Conservation (phyloP, 2,113 vertebrate species). For the Nematolebias whitei region DNA sequence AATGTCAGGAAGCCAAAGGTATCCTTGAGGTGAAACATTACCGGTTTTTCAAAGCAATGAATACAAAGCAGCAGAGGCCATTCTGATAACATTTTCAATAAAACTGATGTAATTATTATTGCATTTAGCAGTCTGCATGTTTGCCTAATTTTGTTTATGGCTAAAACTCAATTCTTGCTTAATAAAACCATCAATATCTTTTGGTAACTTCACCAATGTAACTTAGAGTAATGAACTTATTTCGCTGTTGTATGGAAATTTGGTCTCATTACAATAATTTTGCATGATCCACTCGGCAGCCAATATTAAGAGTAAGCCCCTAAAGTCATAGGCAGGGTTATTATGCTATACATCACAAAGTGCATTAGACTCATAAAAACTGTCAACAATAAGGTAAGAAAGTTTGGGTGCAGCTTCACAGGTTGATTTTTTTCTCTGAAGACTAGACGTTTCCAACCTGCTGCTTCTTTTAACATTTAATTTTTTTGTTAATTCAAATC, state of each 20-base stretch:
- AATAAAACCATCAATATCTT: conserved; percentile 83
- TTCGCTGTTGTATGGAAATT: conserved; percentile 86
- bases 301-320: conserved; percentile 84
- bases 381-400: conserved; percentile 82
- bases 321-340: conserved; percentile 82
- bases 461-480: conserved; percentile 54
- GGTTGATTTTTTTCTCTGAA: conserved; percentile 77
- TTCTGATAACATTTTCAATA: conserved; percentile 74
- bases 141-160: conserved; percentile 81
- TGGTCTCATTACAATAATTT: conserved; percentile 87
- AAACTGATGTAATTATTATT: conserved; percentile 79
- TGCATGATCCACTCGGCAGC: conserved; percentile 80
- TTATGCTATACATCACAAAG: conserved; percentile 88
- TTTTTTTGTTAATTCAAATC: conserved; percentile 63
- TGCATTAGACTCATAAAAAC: conserved; percentile 83
- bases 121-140: conserved; percentile 74
- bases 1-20: conserved; percentile 29
- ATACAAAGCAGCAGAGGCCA: conserved; percentile 50
- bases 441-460: conserved; percentile 69
- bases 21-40: conserved; percentile 31
- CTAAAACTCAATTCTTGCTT: conserved; percentile 78
- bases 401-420: conserved; percentile 75
- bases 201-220: conserved; percentile 80
- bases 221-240: conserved; percentile 87
- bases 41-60: conserved; percentile 49